phyloP scores from a whole-genome alignment of 1,140 invertebrate genomes.

The Panagrolaimus sp. region DNA sequence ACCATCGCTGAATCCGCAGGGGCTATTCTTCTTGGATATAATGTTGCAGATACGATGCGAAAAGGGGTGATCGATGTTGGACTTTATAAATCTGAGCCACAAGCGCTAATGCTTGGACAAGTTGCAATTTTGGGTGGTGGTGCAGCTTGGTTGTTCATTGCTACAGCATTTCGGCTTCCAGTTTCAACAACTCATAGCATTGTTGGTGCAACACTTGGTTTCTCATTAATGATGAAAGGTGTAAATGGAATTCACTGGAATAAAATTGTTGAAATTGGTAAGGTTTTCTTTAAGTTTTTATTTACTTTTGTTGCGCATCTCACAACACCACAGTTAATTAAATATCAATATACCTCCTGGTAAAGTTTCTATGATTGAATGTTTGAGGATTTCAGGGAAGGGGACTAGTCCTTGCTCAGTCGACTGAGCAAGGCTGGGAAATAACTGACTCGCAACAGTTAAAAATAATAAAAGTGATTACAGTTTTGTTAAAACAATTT shows the following conservation, averaged over 20 bases:
- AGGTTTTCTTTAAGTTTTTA: no score
- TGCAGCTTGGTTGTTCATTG: constrained; percentile 81
- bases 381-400: no score
- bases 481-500: no score
- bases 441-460: no score
- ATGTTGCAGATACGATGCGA: constrained; percentile 38
- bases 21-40: constrained; percentile 60
- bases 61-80: constrained; percentile 38
- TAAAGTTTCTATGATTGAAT: no score
- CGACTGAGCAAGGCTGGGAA: no score
- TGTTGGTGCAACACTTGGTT: constrained; percentile 90
- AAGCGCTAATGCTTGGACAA: constrained; percentile 54
- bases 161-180: constrained; percentile 83
- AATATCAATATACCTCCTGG: no score
- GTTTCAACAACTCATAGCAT: constrained; percentile 90
- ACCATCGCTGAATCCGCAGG: constrained; percentile 80
- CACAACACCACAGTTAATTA: no score
- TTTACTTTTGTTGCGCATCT: no score
- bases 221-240: constrained; percentile 83
- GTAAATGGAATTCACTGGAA: constrained; percentile 75
- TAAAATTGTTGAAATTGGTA: constrained; percentile 70
- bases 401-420: no score
- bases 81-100: constrained; percentile 29
- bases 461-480: no score
- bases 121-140: constrained; percentile 65